These are phyloP conservation scores for Drosophila pseudotakahashii DNA, from an alignment of 2,888 invertebrate species.

Conservation along the genomic window DNA sequence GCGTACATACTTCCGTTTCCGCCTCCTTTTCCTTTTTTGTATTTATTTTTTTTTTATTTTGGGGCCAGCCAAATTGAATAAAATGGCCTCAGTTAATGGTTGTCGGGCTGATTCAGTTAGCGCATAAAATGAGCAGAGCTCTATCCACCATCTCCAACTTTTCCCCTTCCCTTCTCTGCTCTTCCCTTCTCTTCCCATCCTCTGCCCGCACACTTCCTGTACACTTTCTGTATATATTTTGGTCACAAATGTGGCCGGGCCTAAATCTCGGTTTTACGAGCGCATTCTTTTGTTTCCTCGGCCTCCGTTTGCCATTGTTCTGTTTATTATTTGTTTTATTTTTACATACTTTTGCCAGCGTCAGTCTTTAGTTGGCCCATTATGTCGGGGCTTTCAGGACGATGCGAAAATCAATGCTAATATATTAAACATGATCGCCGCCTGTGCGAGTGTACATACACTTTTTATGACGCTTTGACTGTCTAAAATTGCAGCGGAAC, in stretches of 20 bases:
- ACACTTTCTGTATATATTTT: constrained; percentile 49
- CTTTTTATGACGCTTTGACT: constrained; percentile 24
- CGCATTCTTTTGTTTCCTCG: constrained; percentile 64
- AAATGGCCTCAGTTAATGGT: constrained; percentile 80
- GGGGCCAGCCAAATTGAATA: constrained; percentile 72
- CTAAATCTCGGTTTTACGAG: constrained; percentile 79
- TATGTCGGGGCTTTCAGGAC: constrained; percentile 40
- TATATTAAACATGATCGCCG: constrained; percentile 41
- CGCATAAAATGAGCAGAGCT: constrained; percentile 76
- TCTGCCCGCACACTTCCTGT: constrained; percentile 15
- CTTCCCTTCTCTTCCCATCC: no score
- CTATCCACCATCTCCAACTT: constrained; percentile 33
- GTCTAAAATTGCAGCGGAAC: constrained; percentile 60
- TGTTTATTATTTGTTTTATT: constrained; percentile 79
- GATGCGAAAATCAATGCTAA: constrained; percentile 50
- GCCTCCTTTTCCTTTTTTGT: constrained; percentile 21
- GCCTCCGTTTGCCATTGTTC: constrained; percentile 65
- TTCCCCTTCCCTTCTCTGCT: not conserved
- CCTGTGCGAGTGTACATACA: constrained; percentile 5
- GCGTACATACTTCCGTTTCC: constrained; percentile 75
- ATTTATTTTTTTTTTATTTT: constrained; percentile 42
- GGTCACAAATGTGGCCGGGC: constrained; percentile 79
- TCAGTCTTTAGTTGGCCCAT: constrained; percentile 72
- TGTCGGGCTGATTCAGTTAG: constrained; percentile 79
- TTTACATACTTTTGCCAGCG: constrained; percentile 64